Conservation (phyloP, 2,888 invertebrate species). For the Ypsolopha sequella region DNA sequence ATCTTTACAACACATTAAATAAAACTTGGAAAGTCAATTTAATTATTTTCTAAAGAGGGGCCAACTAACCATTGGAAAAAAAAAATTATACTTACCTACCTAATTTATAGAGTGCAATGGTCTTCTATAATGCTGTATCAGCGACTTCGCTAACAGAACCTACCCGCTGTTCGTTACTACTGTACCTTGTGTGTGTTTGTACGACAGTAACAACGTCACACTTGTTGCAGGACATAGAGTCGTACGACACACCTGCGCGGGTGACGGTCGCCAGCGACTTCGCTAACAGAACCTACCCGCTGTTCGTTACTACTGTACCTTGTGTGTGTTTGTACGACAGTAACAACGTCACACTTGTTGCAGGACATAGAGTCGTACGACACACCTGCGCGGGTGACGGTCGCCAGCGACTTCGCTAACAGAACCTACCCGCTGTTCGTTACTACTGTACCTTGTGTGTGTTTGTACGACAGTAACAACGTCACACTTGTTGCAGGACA, state of each 20-base stretch:
- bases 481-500: conserved; percentile 21
- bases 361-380: conserved; percentile 36
- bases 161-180: conserved; percentile 80
- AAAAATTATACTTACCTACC: no score
- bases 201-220: not conserved
- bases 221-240: conserved; percentile 26
- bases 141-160: conserved; percentile 59
- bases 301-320: no score
- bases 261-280: conserved; percentile 56
- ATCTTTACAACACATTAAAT: no score
- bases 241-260: conserved; percentile 51
- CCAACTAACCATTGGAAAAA: no score
- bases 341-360: not conserved
- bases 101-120: no score
- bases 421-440: conserved; percentile 75
- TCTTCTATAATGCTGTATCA: no score
- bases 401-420: conserved; percentile 61
- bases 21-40: no score
- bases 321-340: no score
- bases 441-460: no score
- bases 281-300: conserved; percentile 70
- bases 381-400: conserved; percentile 57
- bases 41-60: no score
- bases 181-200: no score
- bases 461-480: not conserved